Percentiles rank a stretch among this genome's conserved stretches.
Conservation (phyloP, 2,888 invertebrate species). For the Nymphalis urticae region DNA sequence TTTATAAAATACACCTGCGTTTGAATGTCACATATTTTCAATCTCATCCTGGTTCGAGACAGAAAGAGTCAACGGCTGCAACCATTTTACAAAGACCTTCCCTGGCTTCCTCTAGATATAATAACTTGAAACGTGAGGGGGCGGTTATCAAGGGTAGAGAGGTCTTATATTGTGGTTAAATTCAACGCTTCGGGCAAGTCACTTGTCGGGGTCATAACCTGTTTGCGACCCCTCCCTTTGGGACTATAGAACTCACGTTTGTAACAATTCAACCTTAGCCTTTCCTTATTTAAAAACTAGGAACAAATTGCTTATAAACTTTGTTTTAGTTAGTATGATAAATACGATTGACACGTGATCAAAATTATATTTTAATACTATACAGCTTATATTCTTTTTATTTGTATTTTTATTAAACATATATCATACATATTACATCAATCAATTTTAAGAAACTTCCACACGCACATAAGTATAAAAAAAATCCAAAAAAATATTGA, state of each 20-base stretch:
- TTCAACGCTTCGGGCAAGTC: conserved; percentile 75
- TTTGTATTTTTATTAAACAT: no score
- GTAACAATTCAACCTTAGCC: conserved; percentile 62
- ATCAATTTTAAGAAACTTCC: no score
- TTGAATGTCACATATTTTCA: conserved; percentile 60
- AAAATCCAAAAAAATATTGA: not conserved
- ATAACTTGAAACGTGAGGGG: conserved; percentile 44
- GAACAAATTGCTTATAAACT: conserved; percentile 30
- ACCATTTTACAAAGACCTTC: conserved; percentile 53
- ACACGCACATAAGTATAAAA: not conserved
- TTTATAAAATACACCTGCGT: conserved; percentile 41
- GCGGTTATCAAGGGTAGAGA: conserved; percentile 47
- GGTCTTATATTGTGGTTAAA: conserved; percentile 62
- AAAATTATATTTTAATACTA: no score
- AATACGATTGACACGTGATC: no score
- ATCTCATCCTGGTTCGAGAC: conserved; percentile 76
- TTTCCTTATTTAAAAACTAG: conserved; percentile 32
- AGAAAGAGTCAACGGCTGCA: conserved; percentile 60
- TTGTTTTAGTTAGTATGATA: not conserved
- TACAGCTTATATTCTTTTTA: no score
- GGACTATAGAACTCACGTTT: conserved; percentile 69
- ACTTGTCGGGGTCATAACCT: conserved; percentile 82
- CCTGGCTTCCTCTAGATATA: conserved; percentile 42
- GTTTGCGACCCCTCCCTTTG: conserved; percentile 80
- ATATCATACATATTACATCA: no score